Base-by-base conservation (phyloP, 2,888 invertebrate species). In the Lithophane ornitopus region DNA sequence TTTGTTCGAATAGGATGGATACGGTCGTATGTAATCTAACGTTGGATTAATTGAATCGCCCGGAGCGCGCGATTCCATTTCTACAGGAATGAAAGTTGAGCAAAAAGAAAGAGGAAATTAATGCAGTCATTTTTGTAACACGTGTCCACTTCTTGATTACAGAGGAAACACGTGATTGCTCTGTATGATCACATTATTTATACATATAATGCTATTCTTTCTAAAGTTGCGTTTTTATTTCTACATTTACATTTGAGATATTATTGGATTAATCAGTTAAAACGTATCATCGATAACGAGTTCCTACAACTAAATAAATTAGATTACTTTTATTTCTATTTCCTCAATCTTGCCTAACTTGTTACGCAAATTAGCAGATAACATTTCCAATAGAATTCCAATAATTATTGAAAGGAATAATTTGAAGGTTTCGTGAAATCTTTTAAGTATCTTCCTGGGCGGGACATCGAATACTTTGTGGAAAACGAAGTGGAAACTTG, bases 1-100 rank as follows among this genome's bases (percentile, higher is more conserved):
- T 88, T 86, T 87, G 77, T 85, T 74, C 77, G 78, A 81, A 78
- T 78, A 66, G 74, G 74, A 87, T 84, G 86, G 87, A 88, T 87
- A 87, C 83, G 78, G 81, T 80, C 79, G 88, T 89, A 87, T 86
- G 89, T 91, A 93, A 93, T 91, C 89, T 91, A 92, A 90, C 90
- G 85, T 90, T 72, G 88, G 87, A 90, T 92, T 93, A 93, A 94
- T 93, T 94, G 91, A 93, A 93, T 91, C 88, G 91, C 92, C 89
- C 83, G 85, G 83, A 90, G 90, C 91, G 82, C 78, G 82, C 85
- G 80, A 84, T 85, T 89, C 85, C 88, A 89, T 91, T 91, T 89
- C 86, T 84, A 86, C 87, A 84, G 87, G 87, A 87, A 85, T 84
- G 78, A 74, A 72, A 66, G 70, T 54, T 70, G 59, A 85, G 78